phyloP scores from a whole-genome alignment of 2,113 vertebrate genomes.

The Alexandromys fortis region DNA sequence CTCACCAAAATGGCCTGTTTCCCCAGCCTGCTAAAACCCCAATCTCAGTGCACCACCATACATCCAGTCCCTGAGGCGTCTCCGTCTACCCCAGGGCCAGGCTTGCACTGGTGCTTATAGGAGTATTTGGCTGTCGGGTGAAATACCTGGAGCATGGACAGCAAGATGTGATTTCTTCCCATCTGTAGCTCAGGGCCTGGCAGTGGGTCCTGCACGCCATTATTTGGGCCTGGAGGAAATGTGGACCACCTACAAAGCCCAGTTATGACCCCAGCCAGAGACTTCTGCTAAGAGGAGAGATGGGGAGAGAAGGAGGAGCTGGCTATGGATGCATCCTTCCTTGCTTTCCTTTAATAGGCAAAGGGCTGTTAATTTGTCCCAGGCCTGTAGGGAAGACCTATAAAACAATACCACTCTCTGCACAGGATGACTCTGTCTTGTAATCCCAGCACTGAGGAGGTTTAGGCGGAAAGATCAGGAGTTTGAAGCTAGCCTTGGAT shows the following conservation, averaged over 20 bases:
- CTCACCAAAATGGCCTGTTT: neutral
- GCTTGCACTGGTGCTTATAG: neutral
- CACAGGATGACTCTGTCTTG: neutral
- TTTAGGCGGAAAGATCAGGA: neutral
- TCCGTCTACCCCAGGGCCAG: neutral
- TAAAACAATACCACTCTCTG: neutral
- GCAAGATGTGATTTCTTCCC: neutral
- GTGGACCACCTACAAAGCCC: too few species aligned
- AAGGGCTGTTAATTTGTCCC: neutral
- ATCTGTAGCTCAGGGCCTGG: neutral
- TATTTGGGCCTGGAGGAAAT: neutral
- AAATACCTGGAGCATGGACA: neutral
- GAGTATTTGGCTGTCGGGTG: neutral
- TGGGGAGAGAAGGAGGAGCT: neutral
- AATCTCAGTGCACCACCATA: neutral
- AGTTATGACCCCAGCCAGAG: neutral
- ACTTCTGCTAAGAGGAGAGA: neutral
- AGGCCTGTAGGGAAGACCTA: neutral
- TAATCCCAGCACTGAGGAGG: neutral
- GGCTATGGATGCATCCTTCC: too few species aligned
- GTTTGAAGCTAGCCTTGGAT: neutral
- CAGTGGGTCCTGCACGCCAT: neutral
- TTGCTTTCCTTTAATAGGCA: neutral
- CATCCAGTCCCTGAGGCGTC: neutral
- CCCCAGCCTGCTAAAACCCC: neutral